These are phyloP conservation scores for Orthochromis malagaraziensis DNA, from an alignment of 2,113 vertebrate species.

Conservation along the genomic window DNA sequence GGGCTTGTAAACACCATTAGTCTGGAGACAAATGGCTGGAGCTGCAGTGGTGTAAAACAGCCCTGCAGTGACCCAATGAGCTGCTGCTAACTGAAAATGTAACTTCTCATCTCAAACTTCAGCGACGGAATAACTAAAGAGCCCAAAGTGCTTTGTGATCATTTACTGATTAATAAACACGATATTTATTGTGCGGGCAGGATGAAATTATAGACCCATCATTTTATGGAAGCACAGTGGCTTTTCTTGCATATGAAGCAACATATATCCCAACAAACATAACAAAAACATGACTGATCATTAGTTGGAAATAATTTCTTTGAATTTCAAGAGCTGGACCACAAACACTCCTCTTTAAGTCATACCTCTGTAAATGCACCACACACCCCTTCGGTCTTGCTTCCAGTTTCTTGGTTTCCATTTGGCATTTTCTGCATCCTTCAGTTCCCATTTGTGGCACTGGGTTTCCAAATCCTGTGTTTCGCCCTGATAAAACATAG, in stretches of 20 bases:
- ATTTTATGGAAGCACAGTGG: not conserved
- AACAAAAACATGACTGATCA: not conserved
- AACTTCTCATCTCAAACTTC: not conserved
- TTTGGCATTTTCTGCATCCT: not conserved
- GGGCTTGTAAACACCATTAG: constrained; percentile 3
- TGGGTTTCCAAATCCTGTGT: not conserved
- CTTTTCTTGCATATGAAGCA: not conserved
- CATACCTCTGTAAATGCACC: not conserved
- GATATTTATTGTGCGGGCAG: not conserved
- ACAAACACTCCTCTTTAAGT: not conserved
- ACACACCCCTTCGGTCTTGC: not conserved
- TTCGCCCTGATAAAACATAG: not conserved
- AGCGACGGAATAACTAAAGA: not conserved
- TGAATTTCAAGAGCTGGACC: not conserved
- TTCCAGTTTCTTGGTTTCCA: not conserved
- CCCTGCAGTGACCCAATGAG: not conserved
- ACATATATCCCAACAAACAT: not conserved
- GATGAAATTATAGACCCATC: not conserved
- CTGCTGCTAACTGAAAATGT: not conserved
- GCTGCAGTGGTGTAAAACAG: not conserved
- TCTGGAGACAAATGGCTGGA: not conserved
- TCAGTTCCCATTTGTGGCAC: not conserved
- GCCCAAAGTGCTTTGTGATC: not conserved
- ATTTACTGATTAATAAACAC: not conserved
- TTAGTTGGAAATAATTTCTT: not conserved